phyloP scores from a whole-genome alignment of 2,113 vertebrate species.

The Prunella fulvescens region DNA sequence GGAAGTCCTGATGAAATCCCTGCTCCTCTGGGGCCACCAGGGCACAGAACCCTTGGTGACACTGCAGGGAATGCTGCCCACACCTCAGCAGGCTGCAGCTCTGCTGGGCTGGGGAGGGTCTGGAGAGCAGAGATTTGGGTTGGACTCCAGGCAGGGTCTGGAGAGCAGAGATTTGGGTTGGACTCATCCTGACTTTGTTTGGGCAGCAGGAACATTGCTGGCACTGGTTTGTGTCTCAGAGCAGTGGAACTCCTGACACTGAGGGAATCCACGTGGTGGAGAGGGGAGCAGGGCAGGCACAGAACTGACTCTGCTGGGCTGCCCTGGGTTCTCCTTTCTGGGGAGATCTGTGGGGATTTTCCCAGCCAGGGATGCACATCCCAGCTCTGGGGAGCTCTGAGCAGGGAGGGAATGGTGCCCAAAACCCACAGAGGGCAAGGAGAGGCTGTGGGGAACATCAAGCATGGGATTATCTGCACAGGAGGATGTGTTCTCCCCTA shows the following conservation, averaged over 20 bases:
- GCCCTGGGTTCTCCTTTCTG: no score
- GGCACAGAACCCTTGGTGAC: background rate
- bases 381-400: background rate
- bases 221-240: background rate
- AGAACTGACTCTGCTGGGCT: no score
- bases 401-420: background rate
- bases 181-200: background rate
- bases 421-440: background rate
- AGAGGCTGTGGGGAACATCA: background rate
- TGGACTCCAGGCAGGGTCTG: background rate
- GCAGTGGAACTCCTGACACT: no score
- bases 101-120: background rate
- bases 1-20: background rate
- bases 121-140: background rate
- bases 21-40: background rate
- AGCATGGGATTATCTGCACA: background rate
- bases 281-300: no score
- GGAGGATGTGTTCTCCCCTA: rapidly evolving
- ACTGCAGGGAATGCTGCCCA: background rate
- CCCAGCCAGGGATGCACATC: background rate
- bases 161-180: no score
- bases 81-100: background rate
- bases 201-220: conserved; percentile 28
- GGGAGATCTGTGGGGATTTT: background rate
- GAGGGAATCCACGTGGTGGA: no score